Conservation (phyloP, 2,888 invertebrate species). For the Lasius fuliginosus region DNA sequence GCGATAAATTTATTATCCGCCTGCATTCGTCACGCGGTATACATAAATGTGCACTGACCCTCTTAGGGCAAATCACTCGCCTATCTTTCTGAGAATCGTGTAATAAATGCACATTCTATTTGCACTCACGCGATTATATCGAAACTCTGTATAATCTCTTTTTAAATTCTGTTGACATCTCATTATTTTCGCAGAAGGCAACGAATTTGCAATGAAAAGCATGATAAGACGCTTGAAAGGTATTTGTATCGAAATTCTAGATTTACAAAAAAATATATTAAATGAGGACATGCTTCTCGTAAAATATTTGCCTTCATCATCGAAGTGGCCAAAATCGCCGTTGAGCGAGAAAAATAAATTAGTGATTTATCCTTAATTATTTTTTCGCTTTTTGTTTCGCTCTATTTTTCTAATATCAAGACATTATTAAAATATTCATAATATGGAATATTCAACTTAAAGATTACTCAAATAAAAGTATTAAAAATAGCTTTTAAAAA, state of each 20-base stretch:
- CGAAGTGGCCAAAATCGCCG: not conserved
- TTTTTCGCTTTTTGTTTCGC: not conserved
- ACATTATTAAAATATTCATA: not conserved
- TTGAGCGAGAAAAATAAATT: not conserved
- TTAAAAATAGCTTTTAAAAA: not conserved
- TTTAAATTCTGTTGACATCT: not conserved
- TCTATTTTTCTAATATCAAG: too few species aligned
- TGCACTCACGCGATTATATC: slow-evolving; percentile 33
- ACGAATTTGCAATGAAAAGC: not conserved
- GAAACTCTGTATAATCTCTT: not conserved
- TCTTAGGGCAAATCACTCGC: slow-evolving; percentile 37
- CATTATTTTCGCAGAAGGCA: not conserved
- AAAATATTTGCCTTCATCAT: too few species aligned
- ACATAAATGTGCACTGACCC: slow-evolving; percentile 30
- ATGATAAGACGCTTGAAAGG: not conserved
- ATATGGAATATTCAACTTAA: not conserved
- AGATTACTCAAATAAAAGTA: not conserved
- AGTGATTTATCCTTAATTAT: not conserved
- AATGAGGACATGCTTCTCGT: not conserved
- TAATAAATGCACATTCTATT: slow-evolving; percentile 3
- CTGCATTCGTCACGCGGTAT: not conserved
- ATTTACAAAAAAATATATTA: not conserved
- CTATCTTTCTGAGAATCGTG: slow-evolving; percentile 29
- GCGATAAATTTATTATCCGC: slow-evolving; percentile 46
- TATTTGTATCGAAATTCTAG: not conserved